Base-by-base conservation (phyloP, 2,113 vertebrate species). In the Proterorhinus semilunaris region DNA sequence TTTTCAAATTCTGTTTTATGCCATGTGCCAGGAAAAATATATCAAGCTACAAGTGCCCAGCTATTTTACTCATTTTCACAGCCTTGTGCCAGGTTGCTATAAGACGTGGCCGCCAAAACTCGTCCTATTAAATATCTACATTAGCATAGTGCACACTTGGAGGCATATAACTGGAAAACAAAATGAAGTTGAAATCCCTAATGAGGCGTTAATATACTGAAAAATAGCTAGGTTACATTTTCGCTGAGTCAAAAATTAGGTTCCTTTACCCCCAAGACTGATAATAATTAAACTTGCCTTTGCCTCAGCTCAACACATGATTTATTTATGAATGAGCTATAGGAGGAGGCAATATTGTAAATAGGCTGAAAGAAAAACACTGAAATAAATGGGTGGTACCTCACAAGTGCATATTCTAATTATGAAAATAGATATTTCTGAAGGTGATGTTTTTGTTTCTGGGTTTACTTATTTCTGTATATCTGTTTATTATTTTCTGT, bases 241-340 rank as follows among this genome's bases (percentile, higher is more conserved):
- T 58, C 42, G 55, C 55, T 58, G 55, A 58, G 55, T 58, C 55
- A 58, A 42, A 55, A 55, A 55, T 55, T 9, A 55, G 21, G 21
- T 55, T 55, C 43, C 42, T 59, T 42, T 43, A 43, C 27, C 57
- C 57, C 13, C 36, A 43, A 43, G 57, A 43, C 57, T 59, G 43
- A 59, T 43, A 42, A 59, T 59, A 43, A 59, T 59, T 43, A 59
- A 59, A 42, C 57, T 13, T 36, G 27, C 27, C 27, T 36, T 21
- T 58, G 55, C 55, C 36, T 42, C 36, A 43, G 36, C 57, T 43
- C 57, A 59, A 59, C 12, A 15, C 57, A 43, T 43, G 42, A 59
- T 59, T 59, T 59, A 59, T 59, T 42, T 42, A 59, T 59, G 57
- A 59, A 43, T 59, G 57, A 43, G 42, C 36, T 43, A 12, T 36